Percentiles rank a stretch among this genome's conserved stretches.
Conservation (phyloP, 1,140 invertebrate genomes). For the Bicyclus anynana region DNA sequence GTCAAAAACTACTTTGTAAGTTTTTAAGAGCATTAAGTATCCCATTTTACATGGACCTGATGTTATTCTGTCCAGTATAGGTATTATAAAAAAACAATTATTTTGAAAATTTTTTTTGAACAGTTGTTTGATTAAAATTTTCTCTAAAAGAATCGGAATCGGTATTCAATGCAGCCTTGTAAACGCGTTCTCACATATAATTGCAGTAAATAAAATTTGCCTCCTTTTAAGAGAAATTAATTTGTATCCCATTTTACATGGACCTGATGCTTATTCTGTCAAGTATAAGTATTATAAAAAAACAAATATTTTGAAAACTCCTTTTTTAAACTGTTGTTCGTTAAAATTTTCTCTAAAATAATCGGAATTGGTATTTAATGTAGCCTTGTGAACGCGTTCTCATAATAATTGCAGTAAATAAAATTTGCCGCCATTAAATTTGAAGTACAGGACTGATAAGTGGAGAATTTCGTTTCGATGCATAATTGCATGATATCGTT, state of each 20-base stretch:
- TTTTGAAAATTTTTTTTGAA: too few species aligned
- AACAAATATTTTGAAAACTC: too few species aligned
- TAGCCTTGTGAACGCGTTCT: not conserved
- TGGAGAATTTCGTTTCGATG: slow-evolving; percentile 3
- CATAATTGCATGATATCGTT: slow-evolving; percentile 18
- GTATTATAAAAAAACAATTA: too few species aligned
- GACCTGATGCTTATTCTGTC: too few species aligned
- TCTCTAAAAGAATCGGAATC: not conserved
- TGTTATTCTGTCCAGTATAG: too few species aligned
- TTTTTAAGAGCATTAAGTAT: too few species aligned
- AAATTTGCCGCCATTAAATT: not conserved
- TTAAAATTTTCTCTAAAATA: not conserved
- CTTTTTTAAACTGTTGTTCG: too few species aligned
- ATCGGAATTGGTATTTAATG: not conserved
- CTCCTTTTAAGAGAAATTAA: too few species aligned
- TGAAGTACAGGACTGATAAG: not conserved
- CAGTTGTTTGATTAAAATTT: not conserved
- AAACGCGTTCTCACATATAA: not conserved
- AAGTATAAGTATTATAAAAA: too few species aligned
- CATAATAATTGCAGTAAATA: not conserved
- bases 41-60: too few species aligned
- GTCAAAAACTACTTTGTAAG: too few species aligned
- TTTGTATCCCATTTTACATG: too few species aligned
- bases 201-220: slow-evolving; percentile 1
- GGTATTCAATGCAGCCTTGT: not conserved